Conservation (phyloP, 1,140 invertebrate genomes). For the Bombus huntii region DNA sequence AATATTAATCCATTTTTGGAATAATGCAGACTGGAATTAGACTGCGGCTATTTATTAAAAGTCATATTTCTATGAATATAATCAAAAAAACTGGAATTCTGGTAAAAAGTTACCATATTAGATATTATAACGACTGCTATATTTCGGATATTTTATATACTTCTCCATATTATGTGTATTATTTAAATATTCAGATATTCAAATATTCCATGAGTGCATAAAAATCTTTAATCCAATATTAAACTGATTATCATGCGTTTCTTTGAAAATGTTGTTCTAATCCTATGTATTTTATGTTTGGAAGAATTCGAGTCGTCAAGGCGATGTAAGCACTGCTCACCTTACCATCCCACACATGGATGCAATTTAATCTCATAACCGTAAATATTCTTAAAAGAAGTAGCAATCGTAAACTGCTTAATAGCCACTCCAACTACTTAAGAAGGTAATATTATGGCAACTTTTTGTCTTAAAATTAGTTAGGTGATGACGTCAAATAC, state of each 20-base stretch:
- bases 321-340: neutral
- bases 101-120: no score
- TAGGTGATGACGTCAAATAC: neutral
- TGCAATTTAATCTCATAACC: slow-evolving; percentile 19
- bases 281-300: neutral
- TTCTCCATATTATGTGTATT: no score
- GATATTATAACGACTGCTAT: no score
- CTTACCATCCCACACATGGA: neutral
- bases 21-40: no score
- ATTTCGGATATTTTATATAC: no score
- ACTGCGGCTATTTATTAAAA: no score
- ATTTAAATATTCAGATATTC: no score
- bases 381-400: neutral
- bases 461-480: neutral
- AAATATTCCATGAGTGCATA: no score
- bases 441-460: neutral
- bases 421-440: neutral
- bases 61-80: no score
- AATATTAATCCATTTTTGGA: no score
- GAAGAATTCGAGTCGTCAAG: slow-evolving; percentile 14
- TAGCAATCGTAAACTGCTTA: neutral
- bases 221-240: no score
- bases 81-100: no score
- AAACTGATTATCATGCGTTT: neutral
- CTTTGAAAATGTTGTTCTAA: neutral